Evolutionary conservation across 30 jellyfish, hydroid and myxozoan species (phyloP).

Genomic region (Chrysaora quinquecirrha): DNA sequence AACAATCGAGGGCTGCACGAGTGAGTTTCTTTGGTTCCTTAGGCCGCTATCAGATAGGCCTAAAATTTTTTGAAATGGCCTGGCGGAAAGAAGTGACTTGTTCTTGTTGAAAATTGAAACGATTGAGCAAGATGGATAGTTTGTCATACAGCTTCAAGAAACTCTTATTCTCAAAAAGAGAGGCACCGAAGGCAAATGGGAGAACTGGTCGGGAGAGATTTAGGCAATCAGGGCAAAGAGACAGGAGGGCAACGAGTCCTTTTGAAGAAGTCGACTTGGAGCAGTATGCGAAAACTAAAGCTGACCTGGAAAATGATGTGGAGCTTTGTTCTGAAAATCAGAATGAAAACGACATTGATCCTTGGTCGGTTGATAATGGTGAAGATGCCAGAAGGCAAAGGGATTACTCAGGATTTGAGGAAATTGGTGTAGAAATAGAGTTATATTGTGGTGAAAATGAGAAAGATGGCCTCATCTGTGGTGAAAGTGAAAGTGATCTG

Average conservation of each 20-base stretch:
- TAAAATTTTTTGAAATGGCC: too few relatives aligned
- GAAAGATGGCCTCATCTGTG: too few relatives aligned
- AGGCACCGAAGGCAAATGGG: not conserved
- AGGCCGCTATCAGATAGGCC: too few relatives aligned
- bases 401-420: not conserved
- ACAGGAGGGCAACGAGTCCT: slow-evolving; percentile 32
- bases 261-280: slow-evolving; percentile 39
- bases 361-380: not conserved
- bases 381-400: not conserved
- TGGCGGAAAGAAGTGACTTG: too few relatives aligned
- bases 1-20: too few relatives aligned
- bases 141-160: slow-evolving; percentile 45
- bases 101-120: too few relatives aligned
- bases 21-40: too few relatives aligned
- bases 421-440: too few relatives aligned
- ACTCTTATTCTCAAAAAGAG: slow-evolving; percentile 42
- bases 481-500: too few relatives aligned
- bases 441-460: too few relatives aligned
- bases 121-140: slow-evolving; percentile 24
- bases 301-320: slow-evolving; percentile 5
- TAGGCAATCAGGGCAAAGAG: not conserved
- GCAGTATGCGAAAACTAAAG: not conserved
- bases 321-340: not conserved
- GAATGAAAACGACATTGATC: not conserved
- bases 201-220: slow-evolving; percentile 16